A percentile compares a stretch with the other conserved stretches of the same genome.
Conservation (phyloP, 2,113 vertebrate species). For the Ptilorrhoa leucosticta region DNA sequence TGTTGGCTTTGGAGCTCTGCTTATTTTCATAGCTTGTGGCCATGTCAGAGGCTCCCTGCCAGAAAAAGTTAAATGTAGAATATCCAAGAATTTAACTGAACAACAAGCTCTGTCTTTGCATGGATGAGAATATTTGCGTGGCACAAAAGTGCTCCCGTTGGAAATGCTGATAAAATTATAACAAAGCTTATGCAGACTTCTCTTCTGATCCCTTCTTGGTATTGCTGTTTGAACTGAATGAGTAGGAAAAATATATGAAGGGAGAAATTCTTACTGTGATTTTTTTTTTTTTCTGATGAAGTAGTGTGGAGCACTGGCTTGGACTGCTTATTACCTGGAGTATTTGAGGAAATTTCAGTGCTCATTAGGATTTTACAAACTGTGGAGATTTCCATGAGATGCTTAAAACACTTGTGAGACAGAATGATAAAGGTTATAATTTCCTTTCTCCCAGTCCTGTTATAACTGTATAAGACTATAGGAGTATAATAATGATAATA, state of each 20-base stretch:
- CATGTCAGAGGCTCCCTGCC: background rate
- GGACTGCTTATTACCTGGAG: background rate
- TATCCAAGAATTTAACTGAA: background rate
- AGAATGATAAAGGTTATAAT: background rate
- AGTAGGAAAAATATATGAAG: background rate
- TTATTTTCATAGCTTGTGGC: background rate
- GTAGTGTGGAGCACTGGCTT: background rate
- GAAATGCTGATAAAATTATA: background rate
- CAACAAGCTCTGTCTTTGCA: background rate
- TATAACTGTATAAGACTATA: background rate
- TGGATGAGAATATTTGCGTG: fast-evolving
- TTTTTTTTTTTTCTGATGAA: background rate
- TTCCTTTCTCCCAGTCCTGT: background rate
- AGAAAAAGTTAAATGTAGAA: background rate
- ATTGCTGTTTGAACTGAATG: background rate
- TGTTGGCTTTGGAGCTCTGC: background rate
- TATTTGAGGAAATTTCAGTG: background rate
- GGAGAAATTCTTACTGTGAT: background rate
- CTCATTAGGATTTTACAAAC: background rate
- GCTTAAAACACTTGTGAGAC: background rate
- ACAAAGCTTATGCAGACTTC: background rate
- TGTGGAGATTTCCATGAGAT: background rate
- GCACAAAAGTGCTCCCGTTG: background rate
- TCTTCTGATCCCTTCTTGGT: background rate
- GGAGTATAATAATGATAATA: background rate